phyloP scores from a whole-genome alignment of 2,113 vertebrate species.

The Mustelus asterias region DNA sequence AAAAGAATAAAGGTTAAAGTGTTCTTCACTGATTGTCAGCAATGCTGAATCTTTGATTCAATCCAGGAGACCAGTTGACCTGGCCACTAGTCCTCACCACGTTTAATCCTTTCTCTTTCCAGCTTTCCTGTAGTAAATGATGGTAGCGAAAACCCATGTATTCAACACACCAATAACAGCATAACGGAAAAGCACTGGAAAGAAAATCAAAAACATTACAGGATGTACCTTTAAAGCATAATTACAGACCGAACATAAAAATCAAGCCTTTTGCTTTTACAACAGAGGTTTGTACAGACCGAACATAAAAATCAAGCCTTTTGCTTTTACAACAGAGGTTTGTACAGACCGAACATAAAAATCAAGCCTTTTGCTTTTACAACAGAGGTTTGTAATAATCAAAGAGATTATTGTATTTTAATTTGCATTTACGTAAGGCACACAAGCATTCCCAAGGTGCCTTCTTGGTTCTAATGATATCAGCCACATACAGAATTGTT shows the following conservation, averaged over 20 bases:
- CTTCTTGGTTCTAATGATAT: background rate
- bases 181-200: constrained; percentile 77
- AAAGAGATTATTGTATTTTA: background rate
- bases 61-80: background rate
- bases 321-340: background rate
- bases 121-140: constrained; percentile 67
- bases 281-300: background rate
- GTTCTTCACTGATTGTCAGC: background rate
- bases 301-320: background rate
- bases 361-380: background rate
- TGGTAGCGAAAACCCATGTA: constrained; percentile 73
- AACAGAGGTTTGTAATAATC: background rate
- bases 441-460: background rate
- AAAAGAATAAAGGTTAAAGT: background rate
- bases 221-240: background rate
- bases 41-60: background rate
- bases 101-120: constrained; percentile 50
- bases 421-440: background rate
- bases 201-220: constrained; percentile 22
- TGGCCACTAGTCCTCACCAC: no score
- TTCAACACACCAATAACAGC: constrained; percentile 74
- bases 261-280: background rate
- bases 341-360: background rate
- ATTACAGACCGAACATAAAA: background rate
- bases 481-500: background rate